A percentile compares a stretch with the other conserved stretches of the same genome.
Evolutionary conservation across 2,113 vertebrate species (phyloP).

Genomic region (Thermophis baileyi): DNA sequence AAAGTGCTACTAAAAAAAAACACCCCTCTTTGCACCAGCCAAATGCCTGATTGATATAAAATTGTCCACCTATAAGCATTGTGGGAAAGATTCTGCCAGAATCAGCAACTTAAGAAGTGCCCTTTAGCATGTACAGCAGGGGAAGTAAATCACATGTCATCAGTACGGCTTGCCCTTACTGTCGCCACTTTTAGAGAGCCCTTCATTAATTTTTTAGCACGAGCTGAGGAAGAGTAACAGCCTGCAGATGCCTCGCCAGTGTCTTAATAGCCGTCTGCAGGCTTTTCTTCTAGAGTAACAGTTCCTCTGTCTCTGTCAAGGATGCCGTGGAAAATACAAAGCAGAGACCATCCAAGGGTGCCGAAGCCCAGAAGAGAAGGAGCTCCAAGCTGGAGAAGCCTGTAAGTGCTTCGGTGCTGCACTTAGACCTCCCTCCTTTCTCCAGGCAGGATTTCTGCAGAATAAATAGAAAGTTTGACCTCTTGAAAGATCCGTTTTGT

Average conservation of each 20-base stretch:
- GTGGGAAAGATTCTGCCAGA: neutral
- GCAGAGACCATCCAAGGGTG: slow-evolving; percentile 18
- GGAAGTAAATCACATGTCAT: neutral
- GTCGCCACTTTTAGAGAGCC: neutral
- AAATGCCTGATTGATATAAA: neutral
- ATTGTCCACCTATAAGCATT: neutral
- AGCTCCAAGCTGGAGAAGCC: slow-evolving; percentile 18
- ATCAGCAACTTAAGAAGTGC: neutral
- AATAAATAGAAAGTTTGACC: neutral
- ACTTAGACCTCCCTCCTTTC: neutral
- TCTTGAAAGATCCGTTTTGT: neutral
- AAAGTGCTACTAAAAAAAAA: neutral
- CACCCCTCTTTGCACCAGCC: neutral
- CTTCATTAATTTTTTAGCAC: slow-evolving; percentile 9
- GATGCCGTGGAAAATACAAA: slow-evolving; percentile 11
- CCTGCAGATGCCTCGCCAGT: neutral
- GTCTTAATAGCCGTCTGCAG: neutral
- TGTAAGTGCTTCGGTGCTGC: slow-evolving; percentile 23
- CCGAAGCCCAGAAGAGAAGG: slow-evolving; percentile 47
- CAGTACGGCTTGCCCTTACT: neutral
- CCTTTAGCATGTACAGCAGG: neutral
- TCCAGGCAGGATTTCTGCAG: neutral
- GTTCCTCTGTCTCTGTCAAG: slow-evolving; percentile 40
- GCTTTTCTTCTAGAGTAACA: neutral
- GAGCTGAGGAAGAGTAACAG: slow-evolving; percentile 13